Conservation (phyloP, 2,113 vertebrate genomes). For the Coregonus clupeaformis region DNA sequence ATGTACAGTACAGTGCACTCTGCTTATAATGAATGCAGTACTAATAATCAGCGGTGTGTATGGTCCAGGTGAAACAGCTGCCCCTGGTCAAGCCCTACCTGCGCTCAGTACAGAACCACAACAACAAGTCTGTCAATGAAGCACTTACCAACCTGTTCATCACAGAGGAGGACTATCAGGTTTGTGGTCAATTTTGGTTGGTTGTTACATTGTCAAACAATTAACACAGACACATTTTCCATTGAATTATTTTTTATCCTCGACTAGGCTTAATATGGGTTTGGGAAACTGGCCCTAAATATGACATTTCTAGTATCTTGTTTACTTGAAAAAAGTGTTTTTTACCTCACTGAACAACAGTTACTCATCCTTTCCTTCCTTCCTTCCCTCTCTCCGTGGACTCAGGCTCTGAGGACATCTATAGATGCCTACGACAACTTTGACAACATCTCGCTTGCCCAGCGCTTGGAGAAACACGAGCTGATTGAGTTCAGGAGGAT, state of each 20-base stretch:
- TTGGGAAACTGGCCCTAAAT: too few species aligned
- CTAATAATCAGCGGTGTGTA: background rate
- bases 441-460: constrained; percentile 96
- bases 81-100: constrained; percentile 95
- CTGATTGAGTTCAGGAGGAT: constrained; percentile 97
- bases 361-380: too few species aligned
- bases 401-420: constrained; percentile 92
- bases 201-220: too few species aligned
- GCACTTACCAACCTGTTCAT: constrained; percentile 99
- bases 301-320: too few species aligned
- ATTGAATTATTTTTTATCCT: too few species aligned
- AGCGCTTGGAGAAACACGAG: constrained; percentile 95
- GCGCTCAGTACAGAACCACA: constrained; percentile 97
- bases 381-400: background rate
- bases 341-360: too few species aligned
- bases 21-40: background rate
- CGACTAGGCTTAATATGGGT: too few species aligned
- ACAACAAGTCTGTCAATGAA: constrained; percentile 98
- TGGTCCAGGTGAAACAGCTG: constrained; percentile 90
- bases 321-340: too few species aligned
- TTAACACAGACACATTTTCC: too few species aligned
- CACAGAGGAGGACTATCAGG: constrained; percentile 98
- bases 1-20: background rate
- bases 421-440: constrained; percentile 99
- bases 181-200: constrained; percentile 36